These are phyloP conservation scores for Idaea biselata DNA, from an alignment of 2,888 invertebrate species.

Conservation along the genomic window DNA sequence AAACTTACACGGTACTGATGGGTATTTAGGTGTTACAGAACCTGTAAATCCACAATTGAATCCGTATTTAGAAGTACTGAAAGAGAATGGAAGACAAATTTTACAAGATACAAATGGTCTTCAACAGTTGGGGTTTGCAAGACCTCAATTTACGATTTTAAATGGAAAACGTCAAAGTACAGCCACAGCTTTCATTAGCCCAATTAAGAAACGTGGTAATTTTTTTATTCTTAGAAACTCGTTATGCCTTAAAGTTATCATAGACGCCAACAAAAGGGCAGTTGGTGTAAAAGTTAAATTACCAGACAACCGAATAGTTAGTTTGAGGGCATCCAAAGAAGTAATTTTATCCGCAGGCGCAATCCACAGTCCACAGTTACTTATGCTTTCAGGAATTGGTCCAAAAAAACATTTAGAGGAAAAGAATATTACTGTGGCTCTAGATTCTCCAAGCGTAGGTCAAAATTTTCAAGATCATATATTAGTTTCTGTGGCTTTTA, in stretches of 20 bases:
- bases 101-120: not conserved
- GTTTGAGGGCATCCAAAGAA: not conserved
- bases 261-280: not conserved
- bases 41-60: conserved; percentile 20
- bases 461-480: not conserved
- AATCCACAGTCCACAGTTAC: not conserved
- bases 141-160: not conserved
- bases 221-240: not conserved
- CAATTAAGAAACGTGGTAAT: not conserved
- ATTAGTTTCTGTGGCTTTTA: not conserved
- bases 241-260: not conserved
- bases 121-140: not conserved
- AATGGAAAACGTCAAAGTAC: conserved; percentile 2
- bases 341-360: not conserved
- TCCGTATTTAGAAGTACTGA: not conserved
- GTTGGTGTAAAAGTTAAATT: not conserved
- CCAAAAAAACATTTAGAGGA: not conserved
- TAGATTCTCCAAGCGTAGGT: not conserved
- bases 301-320: not conserved
- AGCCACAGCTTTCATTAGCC: not conserved
- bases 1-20: conserved; percentile 41
- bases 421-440: not conserved
- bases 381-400: conserved; percentile 4
- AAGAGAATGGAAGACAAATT: not conserved
- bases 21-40: conserved; percentile 46